Base-by-base conservation (phyloP, 1,140 invertebrate genomes). In the Drosophila suzukii region DNA sequence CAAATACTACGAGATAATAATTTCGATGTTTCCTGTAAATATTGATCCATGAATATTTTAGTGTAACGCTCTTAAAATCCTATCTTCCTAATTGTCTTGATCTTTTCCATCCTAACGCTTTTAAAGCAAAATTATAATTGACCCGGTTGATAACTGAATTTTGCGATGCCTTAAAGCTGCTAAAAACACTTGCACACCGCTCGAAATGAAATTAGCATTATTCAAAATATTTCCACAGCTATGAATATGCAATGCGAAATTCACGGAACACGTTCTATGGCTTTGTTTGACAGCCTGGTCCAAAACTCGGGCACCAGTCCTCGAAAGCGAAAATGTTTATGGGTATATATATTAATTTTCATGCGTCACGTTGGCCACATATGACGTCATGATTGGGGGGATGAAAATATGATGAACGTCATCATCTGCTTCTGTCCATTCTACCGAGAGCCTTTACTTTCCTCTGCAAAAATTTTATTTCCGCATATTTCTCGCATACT, bases 201-300 rank as follows among this genome's bases (percentile, higher is more conserved):
- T 39, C 27, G 41, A 57, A 71, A 72, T 71, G 32, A 63, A 68
- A 78, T 82, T 82, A 78, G 55, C 70, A 75, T 83, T 83, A 83
- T 82, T 82, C 75, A 82, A 39, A 63, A 66, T 60, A 55, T 65
- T 70, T 75, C 36, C 50, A 46, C 38, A 54, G 65, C 63, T 49
- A 83, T 83, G 80, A 83, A 83, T 83, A 84, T 62, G 34, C 59
- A 84, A 84, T 84, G 71, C n/a, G 50, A 58, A 72, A 41, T 58
- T 49, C 55, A 65, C 38, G 49, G 38, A 53, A 46, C 56, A 78
- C 65, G 57, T 51, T 44, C 49, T 46, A 68, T 56, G 63, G 51
- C 63, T 49, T 57, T 70, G 30, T 39, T 56, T n/a, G 17, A 34
- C 51, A 34, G 34, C 34, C 24, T 43, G 43, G 62, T 36, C 53